These are phyloP conservation scores for Hydropsyche tenuis DNA, from an alignment of 1,140 invertebrate genomes.

Conservation along the genomic window DNA sequence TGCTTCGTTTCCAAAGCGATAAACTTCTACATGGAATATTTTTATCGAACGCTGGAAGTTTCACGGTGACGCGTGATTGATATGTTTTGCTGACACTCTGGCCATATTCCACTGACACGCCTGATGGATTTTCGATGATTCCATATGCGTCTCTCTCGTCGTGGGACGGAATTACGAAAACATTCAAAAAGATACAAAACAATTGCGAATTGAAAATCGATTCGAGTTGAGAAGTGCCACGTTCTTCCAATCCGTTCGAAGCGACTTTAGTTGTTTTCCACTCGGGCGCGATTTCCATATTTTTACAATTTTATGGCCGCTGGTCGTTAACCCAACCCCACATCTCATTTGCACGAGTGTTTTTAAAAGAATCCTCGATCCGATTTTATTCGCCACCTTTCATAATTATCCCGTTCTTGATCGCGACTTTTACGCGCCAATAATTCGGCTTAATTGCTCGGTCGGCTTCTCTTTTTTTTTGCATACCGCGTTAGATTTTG, in stretches of 20 bases:
- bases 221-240: no score
- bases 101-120: not conserved
- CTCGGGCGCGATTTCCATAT: not conserved
- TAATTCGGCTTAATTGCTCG: constrained; percentile 12
- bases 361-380: not conserved
- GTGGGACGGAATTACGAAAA: no score
- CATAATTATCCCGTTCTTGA: constrained; percentile 1
- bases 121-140: no score
- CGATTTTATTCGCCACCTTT: not conserved
- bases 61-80: constrained; percentile 6
- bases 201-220: no score
- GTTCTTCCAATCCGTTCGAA: no score
- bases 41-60: no score
- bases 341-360: not conserved
- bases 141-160: no score
- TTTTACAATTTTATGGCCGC: constrained; percentile 6
- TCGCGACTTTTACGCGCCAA: not conserved
- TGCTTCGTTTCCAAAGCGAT: no score
- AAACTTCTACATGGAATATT: no score
- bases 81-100: not conserved
- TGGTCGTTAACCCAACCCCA: not conserved
- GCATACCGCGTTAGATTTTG: not conserved
- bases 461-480: not conserved
- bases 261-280: not conserved
- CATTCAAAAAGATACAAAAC: no score